These are phyloP conservation scores for Fratercula arctica DNA, from an alignment of 2,797 vertebrate genomes.

Conservation along the genomic window DNA sequence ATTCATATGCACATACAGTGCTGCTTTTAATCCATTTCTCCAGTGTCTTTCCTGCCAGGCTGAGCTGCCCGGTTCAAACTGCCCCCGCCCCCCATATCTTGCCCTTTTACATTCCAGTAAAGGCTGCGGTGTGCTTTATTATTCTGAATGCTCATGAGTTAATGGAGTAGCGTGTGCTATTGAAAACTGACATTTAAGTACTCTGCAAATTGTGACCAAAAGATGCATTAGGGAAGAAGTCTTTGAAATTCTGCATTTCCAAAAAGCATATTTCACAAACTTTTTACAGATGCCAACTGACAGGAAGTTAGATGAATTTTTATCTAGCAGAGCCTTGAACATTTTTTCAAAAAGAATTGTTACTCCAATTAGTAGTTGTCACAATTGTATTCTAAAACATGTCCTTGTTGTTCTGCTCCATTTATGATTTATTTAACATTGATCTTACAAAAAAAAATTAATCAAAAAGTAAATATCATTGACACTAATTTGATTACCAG, in stretches of 20 bases:
- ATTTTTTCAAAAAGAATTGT: not conserved
- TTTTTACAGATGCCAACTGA: not conserved
- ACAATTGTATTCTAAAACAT: not conserved
- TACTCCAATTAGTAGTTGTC: not conserved
- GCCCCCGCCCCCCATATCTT: not conserved
- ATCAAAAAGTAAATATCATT: not conserved
- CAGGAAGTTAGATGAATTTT: not conserved
- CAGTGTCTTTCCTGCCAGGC: not conserved
- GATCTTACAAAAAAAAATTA: not conserved
- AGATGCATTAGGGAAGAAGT: not conserved
- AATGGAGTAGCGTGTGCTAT: not conserved
- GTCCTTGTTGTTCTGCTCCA: not conserved
- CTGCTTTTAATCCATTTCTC: not conserved
- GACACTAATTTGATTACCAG: conserved; percentile 25
- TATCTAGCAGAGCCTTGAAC: not conserved
- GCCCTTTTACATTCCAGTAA: not conserved
- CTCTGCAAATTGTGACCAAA: not conserved
- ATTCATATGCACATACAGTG: not conserved
- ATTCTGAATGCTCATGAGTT: not conserved
- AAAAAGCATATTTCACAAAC: not conserved
- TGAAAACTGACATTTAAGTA: not conserved
- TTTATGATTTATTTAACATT: not conserved
- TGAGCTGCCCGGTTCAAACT: not conserved
- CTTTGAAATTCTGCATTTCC: not conserved
- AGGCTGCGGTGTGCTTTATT: not conserved